Evolutionary conservation across 2,888 invertebrate genomes (phyloP).

Genomic region (Gastrophysa polygoni): DNA sequence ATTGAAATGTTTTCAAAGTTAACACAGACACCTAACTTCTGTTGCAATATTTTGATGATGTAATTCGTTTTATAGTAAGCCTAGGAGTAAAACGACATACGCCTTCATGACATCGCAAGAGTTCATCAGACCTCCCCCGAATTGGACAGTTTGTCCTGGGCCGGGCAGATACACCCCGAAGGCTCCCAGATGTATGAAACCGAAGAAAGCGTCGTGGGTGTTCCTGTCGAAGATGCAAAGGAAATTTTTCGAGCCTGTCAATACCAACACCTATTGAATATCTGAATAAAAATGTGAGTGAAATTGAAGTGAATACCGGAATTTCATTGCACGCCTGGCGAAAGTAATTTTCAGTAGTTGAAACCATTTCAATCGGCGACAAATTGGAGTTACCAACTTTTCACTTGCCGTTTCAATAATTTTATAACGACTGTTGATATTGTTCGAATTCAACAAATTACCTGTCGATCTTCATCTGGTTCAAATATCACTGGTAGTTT

Average conservation of each 20-base stretch:
- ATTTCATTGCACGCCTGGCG: not conserved
- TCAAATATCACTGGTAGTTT: conserved; percentile 37
- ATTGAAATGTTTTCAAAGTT: no score
- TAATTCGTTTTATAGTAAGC: conserved; percentile 4
- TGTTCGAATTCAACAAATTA: conserved; percentile 17
- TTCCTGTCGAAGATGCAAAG: conserved; percentile 48
- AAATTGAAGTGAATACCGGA: not conserved
- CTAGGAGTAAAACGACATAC: conserved; percentile 12
- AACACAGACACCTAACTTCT: not conserved
- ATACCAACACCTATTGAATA: not conserved
- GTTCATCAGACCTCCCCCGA: conserved; percentile 43
- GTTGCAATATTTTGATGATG: no score
- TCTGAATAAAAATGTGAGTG: not conserved
- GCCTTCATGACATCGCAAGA: conserved; percentile 48
- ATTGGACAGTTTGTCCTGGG: conserved; percentile 52
- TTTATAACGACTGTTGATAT: no score
- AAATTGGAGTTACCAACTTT: no score
- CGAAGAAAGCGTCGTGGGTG: conserved; percentile 46
- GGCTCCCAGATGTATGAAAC: conserved; percentile 39
- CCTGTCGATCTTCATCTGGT: conserved; percentile 28
- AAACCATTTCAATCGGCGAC: no score
- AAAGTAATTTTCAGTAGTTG: no score
- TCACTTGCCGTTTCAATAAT: no score
- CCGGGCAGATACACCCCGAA: conserved; percentile 52
- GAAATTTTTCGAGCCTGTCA: conserved; percentile 36